Percentiles rank a stretch among this genome's conserved stretches.
Conservation (phyloP, 2,888 invertebrate genomes). For the Aphodius sticticus region DNA sequence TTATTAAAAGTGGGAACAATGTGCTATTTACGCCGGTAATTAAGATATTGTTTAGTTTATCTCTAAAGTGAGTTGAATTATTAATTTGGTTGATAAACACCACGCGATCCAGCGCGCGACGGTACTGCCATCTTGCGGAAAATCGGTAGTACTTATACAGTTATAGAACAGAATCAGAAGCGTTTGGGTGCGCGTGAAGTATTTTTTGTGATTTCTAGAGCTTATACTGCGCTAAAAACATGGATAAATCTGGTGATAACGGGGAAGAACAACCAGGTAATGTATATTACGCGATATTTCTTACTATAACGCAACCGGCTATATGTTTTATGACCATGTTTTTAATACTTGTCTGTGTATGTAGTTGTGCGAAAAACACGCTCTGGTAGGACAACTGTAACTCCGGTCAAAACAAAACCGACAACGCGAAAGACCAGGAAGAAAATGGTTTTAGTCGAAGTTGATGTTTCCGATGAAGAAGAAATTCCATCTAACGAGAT, state of each 20-base stretch:
- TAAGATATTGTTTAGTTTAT: too few species aligned
- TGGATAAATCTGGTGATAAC: background rate
- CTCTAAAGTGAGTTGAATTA: too few species aligned
- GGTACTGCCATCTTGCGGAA: too few species aligned
- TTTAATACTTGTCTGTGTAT: background rate
- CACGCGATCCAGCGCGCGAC: too few species aligned
- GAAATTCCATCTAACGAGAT: slow-evolving; percentile 38
- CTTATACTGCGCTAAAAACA: background rate
- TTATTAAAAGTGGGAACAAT: too few species aligned
- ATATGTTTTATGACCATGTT: background rate
- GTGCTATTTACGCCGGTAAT: too few species aligned
- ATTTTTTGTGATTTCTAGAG: background rate
- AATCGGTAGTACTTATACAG: too few species aligned
- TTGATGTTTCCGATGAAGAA: slow-evolving; percentile 61
- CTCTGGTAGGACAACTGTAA: slow-evolving; percentile 61
- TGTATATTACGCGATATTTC: background rate
- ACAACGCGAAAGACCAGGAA: slow-evolving; percentile 56
- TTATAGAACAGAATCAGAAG: too few species aligned
- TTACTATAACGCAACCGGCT: background rate
- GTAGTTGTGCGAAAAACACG: slow-evolving; percentile 61
- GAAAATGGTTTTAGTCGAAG: slow-evolving; percentile 59
- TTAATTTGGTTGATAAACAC: too few species aligned
- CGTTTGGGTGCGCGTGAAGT: too few species aligned
- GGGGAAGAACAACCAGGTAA: background rate
- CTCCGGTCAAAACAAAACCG: slow-evolving; percentile 50